These are phyloP conservation scores for Anseranas semipalmata DNA, from an alignment of 2,113 vertebrate species.

Conservation along the genomic window DNA sequence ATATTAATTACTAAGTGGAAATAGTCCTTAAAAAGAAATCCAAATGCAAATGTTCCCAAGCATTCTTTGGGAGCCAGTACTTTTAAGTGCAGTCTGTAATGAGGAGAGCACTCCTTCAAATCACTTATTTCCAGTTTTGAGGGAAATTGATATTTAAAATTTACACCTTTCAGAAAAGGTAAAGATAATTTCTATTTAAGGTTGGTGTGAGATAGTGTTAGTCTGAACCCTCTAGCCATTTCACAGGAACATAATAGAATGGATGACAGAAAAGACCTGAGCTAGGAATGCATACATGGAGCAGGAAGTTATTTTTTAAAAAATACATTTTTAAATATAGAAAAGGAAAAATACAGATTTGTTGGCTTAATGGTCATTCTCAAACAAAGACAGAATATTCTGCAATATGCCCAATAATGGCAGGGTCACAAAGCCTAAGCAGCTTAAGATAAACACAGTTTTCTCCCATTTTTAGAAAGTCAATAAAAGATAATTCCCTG, in stretches of 20 bases:
- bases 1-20: slow-evolving; percentile 15
- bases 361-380: not conserved
- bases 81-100: not conserved
- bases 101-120: not conserved
- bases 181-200: not conserved
- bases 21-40: not conserved
- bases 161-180: not conserved
- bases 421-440: not conserved
- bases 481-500: slow-evolving; percentile 26
- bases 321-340: not conserved
- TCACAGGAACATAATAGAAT: not conserved
- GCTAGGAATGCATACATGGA: not conserved
- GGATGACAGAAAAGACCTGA: not conserved
- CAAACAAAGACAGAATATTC: slow-evolving; percentile 3
- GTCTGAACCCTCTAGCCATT: not conserved
- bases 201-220: not conserved
- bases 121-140: not conserved
- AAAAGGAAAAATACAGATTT: not conserved
- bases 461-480: not conserved
- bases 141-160: not conserved
- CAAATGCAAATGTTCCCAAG: not conserved
- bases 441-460: slow-evolving; percentile 35
- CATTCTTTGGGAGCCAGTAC: not conserved
- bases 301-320: not conserved
- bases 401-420: not conserved